These are phyloP conservation scores for Salarias fasciatus DNA, from an alignment of 2,797 vertebrate species.

Conservation along the genomic window DNA sequence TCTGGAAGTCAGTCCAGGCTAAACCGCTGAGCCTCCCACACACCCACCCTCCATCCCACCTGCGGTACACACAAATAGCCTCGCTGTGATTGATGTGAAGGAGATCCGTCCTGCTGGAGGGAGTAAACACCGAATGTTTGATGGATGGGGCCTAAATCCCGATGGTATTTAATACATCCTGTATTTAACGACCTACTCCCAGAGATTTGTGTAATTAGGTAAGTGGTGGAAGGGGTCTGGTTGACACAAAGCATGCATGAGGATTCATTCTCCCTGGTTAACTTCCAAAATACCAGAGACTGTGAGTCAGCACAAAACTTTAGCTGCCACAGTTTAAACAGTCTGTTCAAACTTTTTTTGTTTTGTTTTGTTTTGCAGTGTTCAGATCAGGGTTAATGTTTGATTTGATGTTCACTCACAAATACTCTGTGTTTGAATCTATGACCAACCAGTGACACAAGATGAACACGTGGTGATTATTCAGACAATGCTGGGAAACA, in stretches of 20 bases:
- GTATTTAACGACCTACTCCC: constrained; percentile 56
- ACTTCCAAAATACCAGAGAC: constrained; percentile 20
- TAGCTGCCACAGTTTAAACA: too few species aligned
- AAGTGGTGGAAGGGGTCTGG: constrained; percentile 35
- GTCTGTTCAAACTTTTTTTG: too few species aligned
- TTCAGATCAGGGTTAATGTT: too few species aligned
- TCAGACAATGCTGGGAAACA: too few species aligned
- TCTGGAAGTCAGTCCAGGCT: constrained; percentile 1
- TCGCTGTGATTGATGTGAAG: constrained; percentile 36
- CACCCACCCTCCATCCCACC: not conserved
- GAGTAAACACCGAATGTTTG: constrained; percentile 41
- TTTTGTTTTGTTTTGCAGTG: too few species aligned
- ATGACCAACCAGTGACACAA: too few species aligned
- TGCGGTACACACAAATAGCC: constrained; percentile 11
- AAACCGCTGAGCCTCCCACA: not conserved
- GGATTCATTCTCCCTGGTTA: constrained; percentile 30
- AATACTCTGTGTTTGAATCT: too few species aligned
- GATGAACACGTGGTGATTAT: too few species aligned
- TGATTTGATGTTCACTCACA: too few species aligned
- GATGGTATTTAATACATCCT: constrained; percentile 56
- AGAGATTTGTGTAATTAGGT: constrained; percentile 63
- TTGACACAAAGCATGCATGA: constrained; percentile 29
- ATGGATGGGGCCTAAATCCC: constrained; percentile 53
- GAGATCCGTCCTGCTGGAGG: constrained; percentile 24
- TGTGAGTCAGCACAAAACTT: constrained; percentile 5